Conservation (phyloP, 2,113 vertebrate species). For the Nycticorax nycticorax region DNA sequence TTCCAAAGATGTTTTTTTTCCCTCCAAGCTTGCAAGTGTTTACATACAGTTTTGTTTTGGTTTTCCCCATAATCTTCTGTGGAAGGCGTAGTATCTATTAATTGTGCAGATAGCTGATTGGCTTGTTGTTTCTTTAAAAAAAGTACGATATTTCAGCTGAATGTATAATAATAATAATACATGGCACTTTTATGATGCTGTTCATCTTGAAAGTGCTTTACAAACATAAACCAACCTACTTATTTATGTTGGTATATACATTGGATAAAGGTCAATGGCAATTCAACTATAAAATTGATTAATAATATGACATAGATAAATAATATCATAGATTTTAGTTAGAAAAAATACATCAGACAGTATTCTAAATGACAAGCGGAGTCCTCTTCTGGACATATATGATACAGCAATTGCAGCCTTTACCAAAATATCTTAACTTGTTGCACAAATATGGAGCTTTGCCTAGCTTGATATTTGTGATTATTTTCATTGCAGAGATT, state of each 20-base stretch:
- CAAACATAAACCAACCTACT: slow-evolving; percentile 40
- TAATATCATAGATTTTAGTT: slow-evolving; percentile 28
- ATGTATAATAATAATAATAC: neutral
- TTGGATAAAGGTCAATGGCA: slow-evolving; percentile 51
- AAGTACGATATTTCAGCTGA: neutral
- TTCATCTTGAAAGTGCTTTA: slow-evolving; percentile 33
- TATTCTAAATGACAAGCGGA: slow-evolving; percentile 36
- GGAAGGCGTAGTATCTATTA: neutral
- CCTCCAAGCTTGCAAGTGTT: neutral
- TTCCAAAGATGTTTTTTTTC: neutral
- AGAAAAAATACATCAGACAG: neutral
- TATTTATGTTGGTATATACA: slow-evolving; percentile 39
- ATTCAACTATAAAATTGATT: slow-evolving; percentile 54
- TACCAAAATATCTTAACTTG: neutral
- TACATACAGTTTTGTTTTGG: neutral
- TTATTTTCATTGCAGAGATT: neutral
- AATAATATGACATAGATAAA: slow-evolving; percentile 31
- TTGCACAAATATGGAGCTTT: neutral
- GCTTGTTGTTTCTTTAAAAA: neutral
- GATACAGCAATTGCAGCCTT: slow-evolving; percentile 26
- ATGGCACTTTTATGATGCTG: slow-evolving; percentile 35
- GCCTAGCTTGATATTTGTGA: neutral
- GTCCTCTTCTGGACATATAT: slow-evolving; percentile 58
- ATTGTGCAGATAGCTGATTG: neutral
- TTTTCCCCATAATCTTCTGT: neutral